Percentiles rank a stretch among this genome's conserved stretches.
Evolutionary conservation across 2,113 vertebrate species (phyloP).

Genomic region (Terrapene triunguis): DNA sequence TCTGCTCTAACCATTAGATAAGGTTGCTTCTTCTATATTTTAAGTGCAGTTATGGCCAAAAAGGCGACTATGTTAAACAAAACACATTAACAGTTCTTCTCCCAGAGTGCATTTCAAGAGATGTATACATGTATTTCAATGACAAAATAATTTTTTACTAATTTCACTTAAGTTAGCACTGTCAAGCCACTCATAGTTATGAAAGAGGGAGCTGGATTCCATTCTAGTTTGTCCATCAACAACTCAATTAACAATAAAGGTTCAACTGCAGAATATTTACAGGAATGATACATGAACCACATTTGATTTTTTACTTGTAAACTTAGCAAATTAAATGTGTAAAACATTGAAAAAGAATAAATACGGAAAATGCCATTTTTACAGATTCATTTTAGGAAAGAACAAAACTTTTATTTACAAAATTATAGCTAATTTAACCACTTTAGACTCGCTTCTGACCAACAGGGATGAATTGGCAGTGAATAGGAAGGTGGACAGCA

Average conservation of each 20-base stretch:
- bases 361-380: background rate
- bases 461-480: no score
- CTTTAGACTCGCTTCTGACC: background rate
- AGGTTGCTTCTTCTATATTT: background rate
- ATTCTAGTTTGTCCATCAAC: background rate
- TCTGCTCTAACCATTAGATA: background rate
- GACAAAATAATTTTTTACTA: background rate
- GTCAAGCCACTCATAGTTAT: background rate
- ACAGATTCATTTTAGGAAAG: background rate
- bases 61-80: constrained; percentile 10
- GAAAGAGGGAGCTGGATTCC: background rate
- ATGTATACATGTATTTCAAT: background rate
- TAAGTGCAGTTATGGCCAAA: background rate
- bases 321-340: background rate
- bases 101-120: background rate
- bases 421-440: background rate
- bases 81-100: background rate
- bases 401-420: background rate
- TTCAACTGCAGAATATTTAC: background rate
- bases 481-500: no score
- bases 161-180: background rate
- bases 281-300: background rate
- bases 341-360: background rate
- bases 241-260: background rate
- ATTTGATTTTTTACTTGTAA: background rate